Conservation (phyloP, 2,888 invertebrate genomes). For the Nymphalis polychloros region DNA sequence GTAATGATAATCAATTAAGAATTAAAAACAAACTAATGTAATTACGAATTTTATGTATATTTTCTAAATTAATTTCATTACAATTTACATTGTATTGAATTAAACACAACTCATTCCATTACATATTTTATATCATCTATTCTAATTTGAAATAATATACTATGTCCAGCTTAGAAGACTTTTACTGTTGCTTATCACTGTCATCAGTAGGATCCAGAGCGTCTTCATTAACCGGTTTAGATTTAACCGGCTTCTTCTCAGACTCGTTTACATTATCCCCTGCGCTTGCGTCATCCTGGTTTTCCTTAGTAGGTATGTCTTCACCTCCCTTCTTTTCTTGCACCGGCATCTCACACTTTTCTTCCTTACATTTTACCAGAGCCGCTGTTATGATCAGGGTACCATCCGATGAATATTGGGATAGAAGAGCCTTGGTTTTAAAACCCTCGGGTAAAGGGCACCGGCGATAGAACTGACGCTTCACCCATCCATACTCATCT, state of each 20-base stretch:
- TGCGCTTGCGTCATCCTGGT: background rate
- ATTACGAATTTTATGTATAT: background rate
- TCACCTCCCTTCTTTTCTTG: background rate
- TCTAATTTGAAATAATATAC: conserved; percentile 6
- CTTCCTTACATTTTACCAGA: background rate
- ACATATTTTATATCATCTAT: conserved; percentile 7
- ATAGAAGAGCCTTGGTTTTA: background rate
- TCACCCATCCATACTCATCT: background rate
- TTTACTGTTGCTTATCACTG: background rate
- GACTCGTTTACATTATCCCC: background rate
- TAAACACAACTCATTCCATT: background rate
- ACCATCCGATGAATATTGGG: background rate
- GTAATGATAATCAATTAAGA: too few species aligned
- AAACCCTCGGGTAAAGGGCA: conserved; percentile 1
- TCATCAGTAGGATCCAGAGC: background rate
- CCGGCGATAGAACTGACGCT: background rate
- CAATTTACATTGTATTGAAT: background rate
- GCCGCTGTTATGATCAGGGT: background rate
- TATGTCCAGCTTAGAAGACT: background rate
- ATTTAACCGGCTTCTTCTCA: conserved; percentile 1
- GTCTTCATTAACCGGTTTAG: background rate
- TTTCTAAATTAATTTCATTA: background rate
- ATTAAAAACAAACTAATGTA: background rate
- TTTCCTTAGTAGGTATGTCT: background rate
- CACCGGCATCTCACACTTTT: background rate